Evolutionary conservation across 2,888 invertebrate species (phyloP).

Genomic region (Coleophora deauratella): DNA sequence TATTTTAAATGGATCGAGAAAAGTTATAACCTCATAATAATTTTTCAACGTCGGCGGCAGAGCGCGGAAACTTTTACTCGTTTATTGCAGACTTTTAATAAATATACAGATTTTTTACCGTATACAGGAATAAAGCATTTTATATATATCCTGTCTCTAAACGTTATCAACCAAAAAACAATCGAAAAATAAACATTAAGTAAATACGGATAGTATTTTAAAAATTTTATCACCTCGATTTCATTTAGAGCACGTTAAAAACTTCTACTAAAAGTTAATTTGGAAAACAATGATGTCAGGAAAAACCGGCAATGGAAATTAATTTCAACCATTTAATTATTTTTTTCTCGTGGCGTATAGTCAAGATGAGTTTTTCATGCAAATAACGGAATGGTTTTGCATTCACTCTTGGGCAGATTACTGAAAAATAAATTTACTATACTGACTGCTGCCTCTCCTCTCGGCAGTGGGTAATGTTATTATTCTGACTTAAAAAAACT

Average conservation of each 20-base stretch:
- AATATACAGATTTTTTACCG: background rate
- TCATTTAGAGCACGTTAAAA: no score
- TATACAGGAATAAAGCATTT: no score
- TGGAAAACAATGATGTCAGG: constrained; percentile 13
- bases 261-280: constrained; percentile 15
- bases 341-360: constrained; percentile 19
- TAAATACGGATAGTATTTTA: no score
- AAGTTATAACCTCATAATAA: constrained; percentile 7
- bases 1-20: constrained; percentile 2
- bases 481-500: no score
- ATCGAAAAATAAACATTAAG: no score
- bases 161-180: no score
- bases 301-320: constrained; percentile 20
- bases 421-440: constrained; percentile 17
- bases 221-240: no score
- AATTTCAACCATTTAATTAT: constrained; percentile 22
- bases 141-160: no score
- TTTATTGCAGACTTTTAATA: constrained; percentile 9
- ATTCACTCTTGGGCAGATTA: constrained; percentile 22
- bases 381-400: constrained; percentile 28
- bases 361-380: constrained; percentile 39
- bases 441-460: constrained; percentile 8
- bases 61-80: constrained; percentile 2
- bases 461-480: no score
- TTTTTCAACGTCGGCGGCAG: constrained; percentile 14